These are phyloP conservation scores for Anas acuta DNA, from an alignment of 2,797 vertebrate genomes.

Conservation along the genomic window DNA sequence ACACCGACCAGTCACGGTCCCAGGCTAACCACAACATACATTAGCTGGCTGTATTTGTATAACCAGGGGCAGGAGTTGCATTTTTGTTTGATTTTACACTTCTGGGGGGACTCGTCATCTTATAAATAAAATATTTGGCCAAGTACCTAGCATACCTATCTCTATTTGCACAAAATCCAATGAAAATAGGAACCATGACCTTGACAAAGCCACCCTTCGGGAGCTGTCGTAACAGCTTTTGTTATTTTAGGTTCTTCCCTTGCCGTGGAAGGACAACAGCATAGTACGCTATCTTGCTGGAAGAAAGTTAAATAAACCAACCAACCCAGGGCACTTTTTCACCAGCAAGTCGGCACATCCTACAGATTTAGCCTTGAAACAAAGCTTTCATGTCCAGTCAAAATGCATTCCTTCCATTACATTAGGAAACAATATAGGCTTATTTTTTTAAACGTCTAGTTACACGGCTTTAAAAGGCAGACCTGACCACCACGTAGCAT, in stretches of 20 bases:
- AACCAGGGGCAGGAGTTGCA: not conserved
- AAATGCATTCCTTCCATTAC: not conserved
- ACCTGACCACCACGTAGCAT: not conserved
- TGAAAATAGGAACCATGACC: constrained; percentile 18
- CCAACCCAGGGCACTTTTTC: not conserved
- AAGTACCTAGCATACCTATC: not conserved
- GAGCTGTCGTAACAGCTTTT: constrained; percentile 19
- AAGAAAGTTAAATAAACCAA: constrained; percentile 36
- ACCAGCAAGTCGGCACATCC: not conserved
- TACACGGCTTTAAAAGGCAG: not conserved
- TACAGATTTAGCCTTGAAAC: not conserved
- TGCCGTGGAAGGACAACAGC: constrained; percentile 9
- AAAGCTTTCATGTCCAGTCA: not conserved
- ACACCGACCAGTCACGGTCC: not conserved
- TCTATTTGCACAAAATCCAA: not conserved
- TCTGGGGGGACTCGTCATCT: not conserved
- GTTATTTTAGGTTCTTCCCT: constrained; percentile 29
- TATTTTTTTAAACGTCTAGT: not conserved
- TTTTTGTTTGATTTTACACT: not conserved
- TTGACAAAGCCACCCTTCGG: constrained; percentile 3
- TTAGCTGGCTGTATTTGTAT: not conserved
- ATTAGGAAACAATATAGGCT: not conserved
- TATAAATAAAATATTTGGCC: not conserved
- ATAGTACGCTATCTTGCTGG: not conserved
- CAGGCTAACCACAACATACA: not conserved